Evolutionary conservation across 2,113 vertebrate genomes (phyloP).

Genomic region (Cyprinodon variegatus): DNA sequence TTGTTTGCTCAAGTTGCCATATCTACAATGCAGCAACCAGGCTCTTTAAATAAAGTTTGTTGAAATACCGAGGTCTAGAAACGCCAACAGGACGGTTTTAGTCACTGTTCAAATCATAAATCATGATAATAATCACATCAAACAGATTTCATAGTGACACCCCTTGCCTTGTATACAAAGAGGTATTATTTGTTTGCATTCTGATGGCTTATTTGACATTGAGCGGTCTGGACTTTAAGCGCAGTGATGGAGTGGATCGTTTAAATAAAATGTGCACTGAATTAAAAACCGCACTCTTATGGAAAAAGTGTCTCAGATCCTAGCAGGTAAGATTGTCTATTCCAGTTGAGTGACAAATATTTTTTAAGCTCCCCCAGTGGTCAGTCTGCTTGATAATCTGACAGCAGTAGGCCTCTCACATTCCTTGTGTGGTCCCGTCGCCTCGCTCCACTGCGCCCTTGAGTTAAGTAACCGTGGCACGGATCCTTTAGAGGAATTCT

Average conservation of each 20-base stretch:
- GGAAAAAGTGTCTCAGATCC: conserved; percentile 12
- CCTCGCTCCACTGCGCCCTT: conserved; percentile 30
- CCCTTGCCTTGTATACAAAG: neutral
- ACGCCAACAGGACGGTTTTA: neutral
- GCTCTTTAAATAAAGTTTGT: neutral
- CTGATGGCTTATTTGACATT: conserved; percentile 41
- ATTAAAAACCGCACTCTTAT: conserved; percentile 3
- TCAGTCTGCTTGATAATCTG: conserved; percentile 43
- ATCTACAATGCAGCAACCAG: too few species aligned
- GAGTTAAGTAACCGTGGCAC: conserved; percentile 34
- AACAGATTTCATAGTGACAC: conserved; percentile 1
- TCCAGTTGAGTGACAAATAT: conserved; percentile 42
- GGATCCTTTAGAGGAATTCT: conserved; percentile 26
- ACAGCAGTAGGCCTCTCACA: conserved; percentile 36
- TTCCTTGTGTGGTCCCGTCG: conserved; percentile 1
- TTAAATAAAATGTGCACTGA: neutral
- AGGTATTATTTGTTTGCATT: conserved; percentile 13
- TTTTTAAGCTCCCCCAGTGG: conserved; percentile 48
- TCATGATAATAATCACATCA: neutral
- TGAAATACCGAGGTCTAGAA: neutral
- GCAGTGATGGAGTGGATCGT: conserved; percentile 14
- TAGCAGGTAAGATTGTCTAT: conserved; percentile 50
- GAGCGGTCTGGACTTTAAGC: conserved; percentile 15
- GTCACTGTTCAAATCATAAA: neutral
- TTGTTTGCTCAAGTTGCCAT: too few species aligned